phyloP scores from a whole-genome alignment of 2,888 invertebrate genomes.

The Tuta absoluta region DNA sequence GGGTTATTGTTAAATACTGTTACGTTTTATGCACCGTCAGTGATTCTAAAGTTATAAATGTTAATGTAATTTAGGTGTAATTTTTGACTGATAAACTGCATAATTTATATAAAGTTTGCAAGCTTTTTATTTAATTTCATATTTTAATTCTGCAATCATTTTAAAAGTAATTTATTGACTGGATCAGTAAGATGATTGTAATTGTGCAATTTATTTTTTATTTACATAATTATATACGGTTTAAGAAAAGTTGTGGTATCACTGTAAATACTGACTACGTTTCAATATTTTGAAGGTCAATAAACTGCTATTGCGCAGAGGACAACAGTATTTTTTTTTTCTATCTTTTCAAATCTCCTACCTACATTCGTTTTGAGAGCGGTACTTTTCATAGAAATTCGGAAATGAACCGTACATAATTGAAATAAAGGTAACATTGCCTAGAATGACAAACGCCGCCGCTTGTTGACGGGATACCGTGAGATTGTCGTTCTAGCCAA shows the following conservation, averaged over 20 bases:
- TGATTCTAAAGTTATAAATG: constrained; percentile 36
- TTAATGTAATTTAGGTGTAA: constrained; percentile 39
- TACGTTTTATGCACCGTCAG: constrained; percentile 38
- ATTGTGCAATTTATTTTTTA: constrained; percentile 67
- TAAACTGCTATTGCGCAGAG: constrained; percentile 24
- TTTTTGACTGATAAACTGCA: constrained; percentile 69
- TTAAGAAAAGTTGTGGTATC: constrained; percentile 46
- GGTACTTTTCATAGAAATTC: too few species aligned
- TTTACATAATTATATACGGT: constrained; percentile 43
- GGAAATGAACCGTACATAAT: too few species aligned
- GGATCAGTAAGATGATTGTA: constrained; percentile 77
- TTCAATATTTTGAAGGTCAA: constrained; percentile 34
- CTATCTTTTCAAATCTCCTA: neutral
- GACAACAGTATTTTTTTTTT: neutral
- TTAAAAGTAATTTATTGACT: constrained; percentile 67
- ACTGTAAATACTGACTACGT: constrained; percentile 54
- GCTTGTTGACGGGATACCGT: too few species aligned
- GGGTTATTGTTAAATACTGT: constrained; percentile 40
- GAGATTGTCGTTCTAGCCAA: too few species aligned
- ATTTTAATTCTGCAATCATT: constrained; percentile 47
- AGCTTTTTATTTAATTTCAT: constrained; percentile 57
- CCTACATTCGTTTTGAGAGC: too few species aligned
- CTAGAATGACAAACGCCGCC: too few species aligned
- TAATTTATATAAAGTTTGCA: constrained; percentile 67
- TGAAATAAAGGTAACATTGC: too few species aligned